phyloP scores from a whole-genome alignment of 2,888 invertebrate genomes.

The Eupithecia abbreviata region DNA sequence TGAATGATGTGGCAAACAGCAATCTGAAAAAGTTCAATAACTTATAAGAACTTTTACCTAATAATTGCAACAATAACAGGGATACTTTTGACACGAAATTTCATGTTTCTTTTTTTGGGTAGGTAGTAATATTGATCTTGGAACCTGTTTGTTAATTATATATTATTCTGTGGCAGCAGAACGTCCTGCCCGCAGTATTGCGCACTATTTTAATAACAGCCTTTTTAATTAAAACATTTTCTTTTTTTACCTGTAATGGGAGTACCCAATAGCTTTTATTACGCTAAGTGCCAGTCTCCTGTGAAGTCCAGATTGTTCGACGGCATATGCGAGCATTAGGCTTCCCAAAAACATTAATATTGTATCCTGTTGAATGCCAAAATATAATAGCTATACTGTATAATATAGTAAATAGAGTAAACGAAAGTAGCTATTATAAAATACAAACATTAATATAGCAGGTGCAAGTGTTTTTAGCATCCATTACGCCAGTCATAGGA shows the following conservation, averaged over 20 bases:
- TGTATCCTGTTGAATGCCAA: constrained; percentile 59
- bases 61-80: too few species aligned
- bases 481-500: constrained; percentile 89
- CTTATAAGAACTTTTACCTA: background rate
- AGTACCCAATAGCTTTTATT: constrained; percentile 69
- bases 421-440: background rate
- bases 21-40: constrained; percentile 78
- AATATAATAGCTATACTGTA: background rate
- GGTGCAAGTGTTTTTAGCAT: constrained; percentile 56
- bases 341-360: constrained; percentile 74
- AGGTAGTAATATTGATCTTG: too few species aligned
- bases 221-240: background rate
- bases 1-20: constrained; percentile 90
- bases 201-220: too few species aligned
- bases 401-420: too few species aligned
- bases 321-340: constrained; percentile 66
- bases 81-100: too few species aligned
- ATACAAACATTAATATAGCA: constrained; percentile 82
- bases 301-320: constrained; percentile 74
- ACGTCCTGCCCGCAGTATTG: too few species aligned
- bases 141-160: too few species aligned
- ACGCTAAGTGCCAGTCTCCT: constrained; percentile 66
- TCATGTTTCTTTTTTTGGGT: too few species aligned
- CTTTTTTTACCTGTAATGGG: constrained; percentile 64
- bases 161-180: too few species aligned